Evolutionary conservation across 1,140 invertebrate species (phyloP).

Genomic region (Metaphire vulgaris): DNA sequence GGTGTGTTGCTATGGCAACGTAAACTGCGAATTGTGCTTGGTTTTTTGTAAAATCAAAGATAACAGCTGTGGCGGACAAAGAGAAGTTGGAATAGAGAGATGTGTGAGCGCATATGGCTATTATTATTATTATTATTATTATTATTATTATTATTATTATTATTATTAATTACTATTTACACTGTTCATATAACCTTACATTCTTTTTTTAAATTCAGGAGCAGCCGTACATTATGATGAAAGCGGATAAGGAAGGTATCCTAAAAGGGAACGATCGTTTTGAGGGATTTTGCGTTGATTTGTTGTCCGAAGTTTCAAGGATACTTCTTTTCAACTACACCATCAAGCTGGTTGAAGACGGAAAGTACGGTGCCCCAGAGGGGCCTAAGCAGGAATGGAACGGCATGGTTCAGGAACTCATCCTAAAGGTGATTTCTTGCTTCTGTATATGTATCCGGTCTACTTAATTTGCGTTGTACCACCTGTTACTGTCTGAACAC

Average conservation of each 20-base stretch:
- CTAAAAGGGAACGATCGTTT: slow-evolving; percentile 26
- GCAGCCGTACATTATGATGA: slow-evolving; percentile 31
- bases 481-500: too few relatives aligned
- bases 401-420: slow-evolving; percentile 40
- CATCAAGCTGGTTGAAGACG: slow-evolving; percentile 80
- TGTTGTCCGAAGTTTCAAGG: slow-evolving; percentile 31
- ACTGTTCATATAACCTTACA: too few relatives aligned
- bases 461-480: neutral
- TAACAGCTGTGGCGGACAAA: too few relatives aligned
- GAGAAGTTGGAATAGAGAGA: too few relatives aligned
- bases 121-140: too few relatives aligned
- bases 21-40: too few relatives aligned
- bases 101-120: too few relatives aligned
- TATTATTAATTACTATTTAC: too few relatives aligned
- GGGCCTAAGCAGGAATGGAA: slow-evolving; percentile 62
- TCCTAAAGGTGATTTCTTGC: slow-evolving; percentile 49
- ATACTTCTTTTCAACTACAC: slow-evolving; percentile 78
- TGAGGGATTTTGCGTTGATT: slow-evolving; percentile 34
- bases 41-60: too few relatives aligned
- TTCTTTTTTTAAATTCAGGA: slow-evolving; percentile 21
- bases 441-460: neutral
- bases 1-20: too few relatives aligned
- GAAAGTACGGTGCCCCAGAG: slow-evolving; percentile 76
- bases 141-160: too few relatives aligned
- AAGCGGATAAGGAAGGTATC: neutral